These are phyloP conservation scores for Kryphioiulus occultus DNA, from an alignment of 2,888 invertebrate species.

Conservation along the genomic window DNA sequence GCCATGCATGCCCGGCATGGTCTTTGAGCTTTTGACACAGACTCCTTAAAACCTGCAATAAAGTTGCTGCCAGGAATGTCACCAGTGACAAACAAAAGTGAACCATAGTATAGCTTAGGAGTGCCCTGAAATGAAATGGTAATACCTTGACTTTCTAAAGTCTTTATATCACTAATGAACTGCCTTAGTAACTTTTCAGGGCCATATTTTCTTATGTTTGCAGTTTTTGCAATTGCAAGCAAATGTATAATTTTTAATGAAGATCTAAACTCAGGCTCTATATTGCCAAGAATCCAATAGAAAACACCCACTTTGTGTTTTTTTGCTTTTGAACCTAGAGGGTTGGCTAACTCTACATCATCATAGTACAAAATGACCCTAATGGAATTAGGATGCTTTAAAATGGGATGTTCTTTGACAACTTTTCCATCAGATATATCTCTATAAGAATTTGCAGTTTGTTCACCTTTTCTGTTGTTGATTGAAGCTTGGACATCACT, in stretches of 20 bases:
- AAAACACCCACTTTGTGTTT: slow-evolving; percentile 16
- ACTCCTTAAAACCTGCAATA: slow-evolving; percentile 31
- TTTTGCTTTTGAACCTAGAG: not conserved
- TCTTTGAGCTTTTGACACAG: not conserved
- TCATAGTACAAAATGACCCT: not conserved
- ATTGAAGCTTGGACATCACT: not conserved
- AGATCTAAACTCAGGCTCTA: not conserved
- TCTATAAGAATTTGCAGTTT: not conserved
- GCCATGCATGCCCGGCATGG: slow-evolving; percentile 6
- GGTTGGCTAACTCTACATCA: slow-evolving; percentile 29
- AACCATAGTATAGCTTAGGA: not conserved
- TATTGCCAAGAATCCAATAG: slow-evolving; percentile 21
- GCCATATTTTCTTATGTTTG: slow-evolving; percentile 24
- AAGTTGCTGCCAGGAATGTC: not conserved
- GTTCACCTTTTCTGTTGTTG: not conserved
- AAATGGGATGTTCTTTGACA: not conserved
- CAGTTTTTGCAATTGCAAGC: slow-evolving; percentile 24
- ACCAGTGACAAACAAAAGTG: slow-evolving; percentile 36
- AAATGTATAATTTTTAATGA: not conserved
- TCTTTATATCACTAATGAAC: not conserved
- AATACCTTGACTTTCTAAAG: not conserved
- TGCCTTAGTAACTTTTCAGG: not conserved
- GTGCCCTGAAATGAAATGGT: not conserved
- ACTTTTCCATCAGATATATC: not conserved
- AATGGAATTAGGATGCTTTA: not conserved